Base-by-base conservation (phyloP, 1,140 invertebrate species). In the Neodiprion lecontei region DNA sequence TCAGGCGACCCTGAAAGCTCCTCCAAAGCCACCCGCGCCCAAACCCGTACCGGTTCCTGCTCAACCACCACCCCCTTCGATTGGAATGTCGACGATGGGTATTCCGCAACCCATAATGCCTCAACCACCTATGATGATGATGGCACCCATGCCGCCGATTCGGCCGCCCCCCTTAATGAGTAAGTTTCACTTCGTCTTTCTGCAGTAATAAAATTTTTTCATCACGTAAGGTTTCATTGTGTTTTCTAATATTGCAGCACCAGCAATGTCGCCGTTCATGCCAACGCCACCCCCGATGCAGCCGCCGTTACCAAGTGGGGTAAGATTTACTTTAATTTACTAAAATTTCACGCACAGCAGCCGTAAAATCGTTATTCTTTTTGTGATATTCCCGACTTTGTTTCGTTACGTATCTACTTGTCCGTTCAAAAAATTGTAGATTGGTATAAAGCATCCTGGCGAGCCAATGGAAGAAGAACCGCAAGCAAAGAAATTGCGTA, bases 401-500 rank as follows among this genome's bases (percentile, higher is more conserved):
- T 3, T 40, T 40, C 2, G 28, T 40, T 40, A 40, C 5, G 1
- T 40, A 40, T 74, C 74, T 23, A 23, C 47, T 72, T 48, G 1
- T 67, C 17, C 66, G 50, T 40, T 40, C 1, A 40, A 40, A 40
- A 40, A 40, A 40, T 17, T 9, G n/a, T 79, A 87, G 78, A 85
- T 88, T 68, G 78, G 80, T 7, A 87, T 91, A 76, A 91, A 91
- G 77, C 89, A 91, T 78, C 85, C 89, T 7, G 77, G 86, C 17
- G 89, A 85, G 65, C 75, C 89, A 1, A 80, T 88, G 50, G 94
- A 95, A 48, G 96, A 98, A 72, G 97, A 97, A 84, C 96, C 97
- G 1, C 91, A 94, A 0, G 89, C 92, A 17, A 99, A 99, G 88
- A 95, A 97, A 85, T 85, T 94, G 50, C 93, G 97, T 72, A 97